Evolutionary conservation across 2,797 vertebrate species (phyloP), one percentile per base, ranked within the genome.

Genomic region (Enteromius mattozi): DNA sequence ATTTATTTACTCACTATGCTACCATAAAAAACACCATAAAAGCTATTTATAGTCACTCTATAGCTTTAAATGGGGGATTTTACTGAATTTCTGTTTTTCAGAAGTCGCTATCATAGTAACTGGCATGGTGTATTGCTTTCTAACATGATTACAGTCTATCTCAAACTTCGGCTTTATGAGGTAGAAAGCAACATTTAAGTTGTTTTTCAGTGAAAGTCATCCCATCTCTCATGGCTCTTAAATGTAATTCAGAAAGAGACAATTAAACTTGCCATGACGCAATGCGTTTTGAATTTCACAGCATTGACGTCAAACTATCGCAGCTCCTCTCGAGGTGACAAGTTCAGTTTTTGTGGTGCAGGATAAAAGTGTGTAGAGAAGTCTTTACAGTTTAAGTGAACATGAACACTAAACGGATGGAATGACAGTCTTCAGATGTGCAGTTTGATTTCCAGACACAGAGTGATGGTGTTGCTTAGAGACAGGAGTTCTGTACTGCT

Each of bases 401-500:
- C 37, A 63, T 63, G 16, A 45, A 63, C 40, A 37, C 12, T 69
- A 72, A 78, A 40, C 3, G 0, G 19, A 56, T 30, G 1, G 14
- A 68, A 69, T 45, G 47, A 78, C 30, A 49, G 16, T 42, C 30
- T 59, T 79, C 33, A 63, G 51, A 17, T 49, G 40, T 79, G 51
- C 54, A 8, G 13, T 78, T 35, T 63, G 54, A 71, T 79, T 84
- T 79, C 27, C 19, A 24, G 40, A 21, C 37, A 71, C 54, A 49
- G 40, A 19, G 51, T 33, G 30, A 40, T 79, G 77, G 74, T 45
- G 51, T 74, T 80, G 76, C 68, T 75, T 78, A 78, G 80, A 70
- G 72, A 82, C 51, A 78, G 40, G 68, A 51, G 61, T 63, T 82
- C 65, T 84, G 42, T 82, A 74, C 81, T 88, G 49, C 69, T 84